Evolutionary conservation across 37 sponge, comb jelly and placozoan species (phyloP), one percentile per base, ranked within the genome.

Genomic region (Hexactinellida sp.): DNA sequence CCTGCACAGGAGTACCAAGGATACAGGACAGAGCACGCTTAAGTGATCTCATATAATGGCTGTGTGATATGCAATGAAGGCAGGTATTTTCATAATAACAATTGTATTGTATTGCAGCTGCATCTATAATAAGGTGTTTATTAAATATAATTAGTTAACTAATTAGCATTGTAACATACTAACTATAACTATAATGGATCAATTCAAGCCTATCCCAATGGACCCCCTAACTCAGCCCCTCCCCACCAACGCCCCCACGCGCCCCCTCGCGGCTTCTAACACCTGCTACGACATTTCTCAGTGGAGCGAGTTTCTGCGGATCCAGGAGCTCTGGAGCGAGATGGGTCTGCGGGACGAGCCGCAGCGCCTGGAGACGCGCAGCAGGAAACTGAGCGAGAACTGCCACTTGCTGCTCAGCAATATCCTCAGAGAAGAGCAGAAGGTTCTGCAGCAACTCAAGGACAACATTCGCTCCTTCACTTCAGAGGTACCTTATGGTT

Each of bases 351-450:
- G 76, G 13, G 34, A 63, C 5, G 76, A 63, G 5, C 76, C 76
- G 34, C 32, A 63, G 34, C 21, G 76, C 21, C 34, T 63, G 5
- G 5, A 63, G 5, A n/a, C 76, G 3, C 3, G 76, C 19, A 63
- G 76, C 30, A 7, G 3, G 25, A 63, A 63, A 23, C 76, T 63
- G 76, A 63, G 34, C 1, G 76, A 63, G 25, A 63, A 63, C 76
- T 63, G 76, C 13, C 76, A 63, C 13, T 23, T 63, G 1, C 76
- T 63, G 76, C 13, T 63, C 19, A 63, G 34, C 13, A 63, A 63
- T n/a, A 63, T 63, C 5, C 76, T 63, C 76, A 63, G 30, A n/a
- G 76, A 63, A 63, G 76, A 63, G 34, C 76, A 63, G 76, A 63
- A 63, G 30, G 76, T 63, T 7, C 25, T 63, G 76, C 76, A 63